Base-by-base conservation (phyloP, 37 sponge, comb jelly and placozoan genomes). In the Lycopodina hypogea region DNA sequence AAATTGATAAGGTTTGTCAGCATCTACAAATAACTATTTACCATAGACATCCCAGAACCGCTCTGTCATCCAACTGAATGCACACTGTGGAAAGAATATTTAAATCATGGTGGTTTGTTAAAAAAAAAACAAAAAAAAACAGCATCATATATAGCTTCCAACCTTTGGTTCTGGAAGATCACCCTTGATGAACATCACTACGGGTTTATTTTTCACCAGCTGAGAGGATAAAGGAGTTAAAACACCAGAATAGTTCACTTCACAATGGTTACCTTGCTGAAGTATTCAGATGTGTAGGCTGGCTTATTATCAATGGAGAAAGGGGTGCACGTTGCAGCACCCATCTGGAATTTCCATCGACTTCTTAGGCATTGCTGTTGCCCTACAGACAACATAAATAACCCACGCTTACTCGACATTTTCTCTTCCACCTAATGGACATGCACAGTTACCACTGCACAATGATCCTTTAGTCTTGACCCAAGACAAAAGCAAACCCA, bases 171-270 rank as follows among this genome's bases (percentile, higher is more conserved):
- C 72, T 19, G 84, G 34, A 18, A 96, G 99, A 3, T 77, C 80
- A 66, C 99, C 99, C 72, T 97, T 97, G 93, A 97, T 97, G 73
- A 97, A 97, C 60, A 97, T 56, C 29, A 95, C 96, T 0, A 95
- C 30, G 18, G 69, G 69, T 24, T 90, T 90, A 66, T 78, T 75
- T 42, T 86, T 84, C 28, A 93, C 80, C 18, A 86, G 75, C 92
- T 91, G 60, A 42, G 23, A 73, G 7, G 53, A 40, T 11, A 21
- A 4, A 40, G 18, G 28, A 40, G 8, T 15, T 42, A 67, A 30
- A 18, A 41, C 18, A 28, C 56, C 15, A 73, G 12, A 19, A 33
- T 9, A 8, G 3, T 45, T 12, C 9, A 51, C 18, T 18, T 1
- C 36, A 45, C 9, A 45, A 26, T 34, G 6, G 56, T 70, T 70